phyloP scores from a whole-genome alignment of 2,797 vertebrate genomes.

The Acipenser oxyrinchus region DNA sequence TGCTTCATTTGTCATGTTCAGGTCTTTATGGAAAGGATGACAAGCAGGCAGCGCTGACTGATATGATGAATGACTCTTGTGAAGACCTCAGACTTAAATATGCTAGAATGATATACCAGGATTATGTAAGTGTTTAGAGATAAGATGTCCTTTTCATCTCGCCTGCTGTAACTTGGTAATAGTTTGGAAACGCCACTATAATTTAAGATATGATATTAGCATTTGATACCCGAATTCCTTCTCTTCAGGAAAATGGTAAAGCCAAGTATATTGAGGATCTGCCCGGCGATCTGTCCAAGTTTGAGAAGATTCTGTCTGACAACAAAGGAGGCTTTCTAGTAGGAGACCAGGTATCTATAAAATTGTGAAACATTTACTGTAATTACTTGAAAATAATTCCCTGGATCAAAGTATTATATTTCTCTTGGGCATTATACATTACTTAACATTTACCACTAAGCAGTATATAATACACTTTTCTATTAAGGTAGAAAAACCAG shows the following conservation, averaged over 20 bases:
- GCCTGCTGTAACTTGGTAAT: no score
- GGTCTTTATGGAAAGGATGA: conserved; percentile 52
- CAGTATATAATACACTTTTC: no score
- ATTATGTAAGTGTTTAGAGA: conserved; percentile 45
- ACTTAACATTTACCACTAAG: no score
- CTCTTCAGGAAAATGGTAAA: conserved; percentile 52
- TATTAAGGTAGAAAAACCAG: no score
- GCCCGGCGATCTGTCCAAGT: conserved; percentile 42
- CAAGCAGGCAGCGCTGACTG: conserved; percentile 43
- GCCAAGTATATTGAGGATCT: conserved; percentile 49
- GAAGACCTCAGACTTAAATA: conserved; percentile 61
- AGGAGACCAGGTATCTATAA: conserved; percentile 47
- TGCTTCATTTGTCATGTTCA: conserved; percentile 17
- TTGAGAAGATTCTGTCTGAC: conserved; percentile 49
- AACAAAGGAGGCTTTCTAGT: conserved; percentile 53
- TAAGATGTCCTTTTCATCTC: no score
- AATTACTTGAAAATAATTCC: no score
- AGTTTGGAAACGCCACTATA: no score
- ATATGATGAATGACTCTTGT: conserved; percentile 54
- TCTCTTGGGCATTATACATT: no score
- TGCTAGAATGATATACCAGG: conserved; percentile 45
- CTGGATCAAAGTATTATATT: no score
- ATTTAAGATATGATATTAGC: no score
- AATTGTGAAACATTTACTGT: no score
- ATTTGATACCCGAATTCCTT: no score